Evolutionary conservation across 2,888 invertebrate species (phyloP), one percentile per base, ranked within the genome.

Genomic region (Drosophila hamatofila): DNA sequence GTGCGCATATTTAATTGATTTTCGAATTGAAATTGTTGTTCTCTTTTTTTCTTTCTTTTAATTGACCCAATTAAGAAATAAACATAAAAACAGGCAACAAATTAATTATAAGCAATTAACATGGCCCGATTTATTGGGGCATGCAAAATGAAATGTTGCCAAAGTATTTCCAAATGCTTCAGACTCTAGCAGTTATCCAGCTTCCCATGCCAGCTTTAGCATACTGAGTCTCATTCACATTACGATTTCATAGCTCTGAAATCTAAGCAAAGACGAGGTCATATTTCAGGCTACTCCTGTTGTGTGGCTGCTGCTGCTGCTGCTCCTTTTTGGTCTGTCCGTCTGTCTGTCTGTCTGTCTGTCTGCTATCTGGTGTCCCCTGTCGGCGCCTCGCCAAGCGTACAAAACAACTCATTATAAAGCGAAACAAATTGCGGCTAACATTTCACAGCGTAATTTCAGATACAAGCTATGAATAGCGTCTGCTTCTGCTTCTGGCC

Each of bases 381-480:
- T 56, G 41, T 52, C 68, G 58, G 42, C 49, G 63, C 65, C 49
- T 25, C 57, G 63, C 48, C 46, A 35, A 44, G 82, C 81, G 78
- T 74, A 80, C 78, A 81, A 75, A 82, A 75, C 77, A 75, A 75
- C 87, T 85, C 85, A 85, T 85, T 85, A 85, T 86, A 79, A 77
- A 77, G 75, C 70, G 75, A 78, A 88, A 90, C 83, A 86, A 88
- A 89, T 84, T 86, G 81, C 77, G 80, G 85, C 84, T 60, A 82
- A 81, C 83, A 80, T 77, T 81, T 84, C 84, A 79, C 67, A 68
- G 68, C 79, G 74, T 66, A 83, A 86, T 89, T 83, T 81, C 69
- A 82, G 77, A 71, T 70, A 74, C 74, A 75, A 75, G 39, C 56
- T 18, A 21, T 21, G 44, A 60, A 57, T 57, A 57, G 25, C 46